Conservation (phyloP, 2,113 vertebrate species). For the Sitta europaea region DNA sequence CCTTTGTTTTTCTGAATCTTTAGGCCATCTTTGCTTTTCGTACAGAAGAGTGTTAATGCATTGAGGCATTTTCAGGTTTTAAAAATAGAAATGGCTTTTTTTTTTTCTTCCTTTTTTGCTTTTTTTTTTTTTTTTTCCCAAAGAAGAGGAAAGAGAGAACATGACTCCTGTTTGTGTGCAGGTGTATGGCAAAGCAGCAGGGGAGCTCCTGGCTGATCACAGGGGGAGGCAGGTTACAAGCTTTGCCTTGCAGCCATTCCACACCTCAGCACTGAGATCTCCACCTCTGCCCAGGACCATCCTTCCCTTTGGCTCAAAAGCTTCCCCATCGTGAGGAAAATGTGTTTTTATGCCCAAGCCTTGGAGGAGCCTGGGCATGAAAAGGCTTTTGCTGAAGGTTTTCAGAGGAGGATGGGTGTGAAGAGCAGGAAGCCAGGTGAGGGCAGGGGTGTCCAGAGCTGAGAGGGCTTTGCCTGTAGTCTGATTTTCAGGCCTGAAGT, state of each 20-base stretch:
- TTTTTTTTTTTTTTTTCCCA: not conserved
- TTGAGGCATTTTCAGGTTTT: not conserved
- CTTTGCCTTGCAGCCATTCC: not conserved
- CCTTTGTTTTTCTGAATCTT: not conserved
- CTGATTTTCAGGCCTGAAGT: too few relatives aligned
- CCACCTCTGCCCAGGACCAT: not conserved
- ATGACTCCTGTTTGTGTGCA: not conserved
- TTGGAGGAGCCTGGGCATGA: not conserved
- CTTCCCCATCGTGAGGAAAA: not conserved
- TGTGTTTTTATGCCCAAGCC: not conserved
- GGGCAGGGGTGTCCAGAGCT: not conserved
- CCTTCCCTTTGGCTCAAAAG: not conserved
- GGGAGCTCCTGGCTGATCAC: not conserved
- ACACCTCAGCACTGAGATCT: not conserved
- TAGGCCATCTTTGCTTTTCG: not conserved
- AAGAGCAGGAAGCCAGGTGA: not conserved
- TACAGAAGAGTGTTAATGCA: not conserved
- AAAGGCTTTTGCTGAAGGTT: not conserved
- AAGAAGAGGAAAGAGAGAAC: not conserved
- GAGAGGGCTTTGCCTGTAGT: not conserved
- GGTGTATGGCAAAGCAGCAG: not conserved
- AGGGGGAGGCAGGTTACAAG: not conserved
- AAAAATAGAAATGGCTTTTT: not conserved
- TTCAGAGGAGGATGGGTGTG: not conserved
- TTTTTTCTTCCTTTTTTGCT: too few relatives aligned